Percentiles rank a stretch among this genome's conserved stretches.
Conservation (phyloP, 2,113 vertebrate species). For the Ophiodon elongatus region DNA sequence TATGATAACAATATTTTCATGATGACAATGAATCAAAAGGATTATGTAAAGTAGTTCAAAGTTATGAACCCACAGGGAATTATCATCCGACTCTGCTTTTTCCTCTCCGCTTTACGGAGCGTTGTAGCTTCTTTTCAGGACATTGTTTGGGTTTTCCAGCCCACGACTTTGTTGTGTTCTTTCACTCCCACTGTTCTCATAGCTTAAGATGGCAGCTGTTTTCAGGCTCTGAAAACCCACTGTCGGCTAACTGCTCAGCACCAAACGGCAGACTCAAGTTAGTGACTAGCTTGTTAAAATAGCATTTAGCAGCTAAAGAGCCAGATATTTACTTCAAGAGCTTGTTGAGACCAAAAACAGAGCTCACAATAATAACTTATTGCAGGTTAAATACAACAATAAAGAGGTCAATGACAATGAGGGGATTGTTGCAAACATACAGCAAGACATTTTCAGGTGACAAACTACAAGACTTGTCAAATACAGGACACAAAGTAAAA, state of each 20-base stretch:
- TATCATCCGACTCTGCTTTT: background rate
- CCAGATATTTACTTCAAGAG: background rate
- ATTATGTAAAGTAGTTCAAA: background rate
- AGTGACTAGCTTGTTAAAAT: background rate
- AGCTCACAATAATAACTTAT: background rate
- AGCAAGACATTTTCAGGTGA: background rate
- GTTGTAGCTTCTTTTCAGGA: background rate
- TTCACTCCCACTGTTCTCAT: background rate
- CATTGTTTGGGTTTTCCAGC: background rate
- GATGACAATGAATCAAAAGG: background rate
- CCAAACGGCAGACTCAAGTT: background rate
- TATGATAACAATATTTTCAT: background rate
- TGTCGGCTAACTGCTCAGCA: background rate
- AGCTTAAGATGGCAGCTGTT: background rate
- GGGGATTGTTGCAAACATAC: background rate
- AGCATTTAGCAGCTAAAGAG: background rate
- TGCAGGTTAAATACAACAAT: background rate
- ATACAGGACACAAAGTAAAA: background rate
- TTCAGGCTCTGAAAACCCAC: background rate
- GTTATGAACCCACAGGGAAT: background rate
- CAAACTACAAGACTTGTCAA: background rate
- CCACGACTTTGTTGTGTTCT: background rate
- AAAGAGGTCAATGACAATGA: background rate
- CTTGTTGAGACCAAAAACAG: background rate
- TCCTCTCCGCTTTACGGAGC: background rate